Conservation (phyloP, 2,113 vertebrate genomes). For the Sylvietta virens region DNA sequence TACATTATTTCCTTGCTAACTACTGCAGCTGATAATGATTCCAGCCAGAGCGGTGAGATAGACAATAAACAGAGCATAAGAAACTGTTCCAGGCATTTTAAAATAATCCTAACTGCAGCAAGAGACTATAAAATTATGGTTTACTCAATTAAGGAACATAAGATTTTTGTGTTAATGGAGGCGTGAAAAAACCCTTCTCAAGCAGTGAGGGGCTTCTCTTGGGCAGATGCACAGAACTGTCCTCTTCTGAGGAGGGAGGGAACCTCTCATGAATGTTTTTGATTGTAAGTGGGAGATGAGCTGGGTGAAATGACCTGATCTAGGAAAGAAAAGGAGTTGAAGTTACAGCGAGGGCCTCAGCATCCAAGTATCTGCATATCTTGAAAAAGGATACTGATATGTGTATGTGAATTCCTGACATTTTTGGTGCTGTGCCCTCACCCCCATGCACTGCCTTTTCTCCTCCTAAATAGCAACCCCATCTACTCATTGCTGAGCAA, state of each 20-base stretch:
- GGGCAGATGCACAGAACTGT: not conserved
- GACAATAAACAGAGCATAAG: not conserved
- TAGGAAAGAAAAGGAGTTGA: not conserved
- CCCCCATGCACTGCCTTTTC: not conserved
- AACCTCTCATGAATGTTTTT: not conserved
- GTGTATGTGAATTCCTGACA: not conserved
- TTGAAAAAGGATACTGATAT: not conserved
- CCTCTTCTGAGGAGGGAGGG: not conserved
- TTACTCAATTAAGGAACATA: not conserved
- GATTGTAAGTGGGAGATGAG: not conserved
- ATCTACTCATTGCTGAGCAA: not conserved
- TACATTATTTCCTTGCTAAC: not conserved
- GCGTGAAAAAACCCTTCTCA: not conserved
- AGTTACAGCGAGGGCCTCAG: not conserved
- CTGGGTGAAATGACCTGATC: not conserved
- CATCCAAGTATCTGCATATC: not conserved
- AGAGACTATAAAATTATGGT: not conserved
- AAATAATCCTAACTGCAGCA: not conserved
- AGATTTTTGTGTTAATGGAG: not conserved
- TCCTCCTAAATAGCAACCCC: not conserved
- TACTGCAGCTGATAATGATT: not conserved
- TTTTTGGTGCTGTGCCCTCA: not conserved
- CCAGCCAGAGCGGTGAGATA: not conserved
- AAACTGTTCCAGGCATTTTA: not conserved
- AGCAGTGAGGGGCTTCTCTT: not conserved